Evolutionary conservation across 2,888 invertebrate species (phyloP), one percentile per base, ranked within the genome.

Genomic region (Dioctria rufipes): DNA sequence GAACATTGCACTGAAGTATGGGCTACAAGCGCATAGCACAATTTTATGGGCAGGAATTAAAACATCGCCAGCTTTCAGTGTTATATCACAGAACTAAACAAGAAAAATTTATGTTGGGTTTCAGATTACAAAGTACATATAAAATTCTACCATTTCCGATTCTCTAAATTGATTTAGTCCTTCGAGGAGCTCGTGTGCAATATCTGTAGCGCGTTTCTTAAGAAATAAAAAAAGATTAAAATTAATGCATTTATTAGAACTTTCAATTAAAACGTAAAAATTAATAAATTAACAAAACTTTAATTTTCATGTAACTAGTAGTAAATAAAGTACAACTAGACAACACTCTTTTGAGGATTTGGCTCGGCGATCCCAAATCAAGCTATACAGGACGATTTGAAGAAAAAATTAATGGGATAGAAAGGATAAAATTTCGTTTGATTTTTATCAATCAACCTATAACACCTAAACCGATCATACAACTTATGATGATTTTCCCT

Each of bases 1-100:
- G 58, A 83, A 83, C 83, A 83, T 83, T n/a, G 77, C 79, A 65
- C 73, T 5, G 58, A 83, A 83, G 40, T 79, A 83, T 6, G 83
- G 80, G 40, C 83, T 83, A 46, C 63, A 81, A 51, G 83, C 81
- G 25, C 85, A 85, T 54, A 83, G 46, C 9, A 83, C 66, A 66
- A 80, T 80, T 80, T 80, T 81, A 73, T 83, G 83, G n/a, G 83
- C 83, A 40, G 73, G 78, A 61, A 83, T 81, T 37, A 61, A 3
- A 2, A 82, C 79, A 39, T 63, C 69, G 11, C 77, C 58, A 8
- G 81, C 78, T 40, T 73, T 80, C 9, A 83, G 46, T 8, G 77
- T 75, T n/a, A 83, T 67, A 81, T 83, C 83, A 80, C 83, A 83
- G 65, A 83, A 71, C 81, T 83, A 42, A n/a, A 71, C 49, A 3